Base-by-base conservation (phyloP, 2,113 vertebrate genomes). In the Poicephalus meyeri region DNA sequence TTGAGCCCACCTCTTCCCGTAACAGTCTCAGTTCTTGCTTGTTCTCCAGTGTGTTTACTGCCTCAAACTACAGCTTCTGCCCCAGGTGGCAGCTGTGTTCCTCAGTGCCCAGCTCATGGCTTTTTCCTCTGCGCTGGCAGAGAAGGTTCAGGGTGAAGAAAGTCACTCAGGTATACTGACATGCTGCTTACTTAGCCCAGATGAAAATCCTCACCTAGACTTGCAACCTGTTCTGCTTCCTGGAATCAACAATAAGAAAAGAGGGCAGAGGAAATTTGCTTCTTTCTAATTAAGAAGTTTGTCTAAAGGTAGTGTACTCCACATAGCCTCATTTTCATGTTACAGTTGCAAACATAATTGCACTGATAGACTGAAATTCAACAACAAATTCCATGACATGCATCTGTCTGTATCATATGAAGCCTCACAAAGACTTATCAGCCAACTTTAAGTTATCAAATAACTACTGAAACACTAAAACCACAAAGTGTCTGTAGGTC, bases 181-280 rank as follows among this genome's bases (percentile, higher is more conserved):
- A 37, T 13, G 2, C 11, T 33, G 50, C 1, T 3, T 13, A 26
- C 55, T 13, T 39, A 56, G 16, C 33, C 24, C 37, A 69, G 21
- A 85, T 16, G 5, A n/a, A 49, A 70, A 14, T 7, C 11, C 19
- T 24, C 37, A 28, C 20, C 3, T 50, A 25, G 23, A 44, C 5
- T 39, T n/a, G 4, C 28, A 73, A 13, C 16, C 7, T 42, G 7
- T 37, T 11, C n/a, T 42, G 13, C 20, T 83, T 68, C 42, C 21
- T 50, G 9, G 28, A 61, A n/a, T 17, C 17, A 83, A 4, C 0
- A 46, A 20, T 15, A 39, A 6, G 1, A 77, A 19, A 60, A 15
- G 3, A 31, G 0, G 1, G 10, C 24, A 46, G 15, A 18, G 47
- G 6, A 60, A 55, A 1, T 13, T 6, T 58, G 16, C 16, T 6